phyloP scores from a whole-genome alignment of 2,113 vertebrate species.

The Sterrhoptilus dennistouni region DNA sequence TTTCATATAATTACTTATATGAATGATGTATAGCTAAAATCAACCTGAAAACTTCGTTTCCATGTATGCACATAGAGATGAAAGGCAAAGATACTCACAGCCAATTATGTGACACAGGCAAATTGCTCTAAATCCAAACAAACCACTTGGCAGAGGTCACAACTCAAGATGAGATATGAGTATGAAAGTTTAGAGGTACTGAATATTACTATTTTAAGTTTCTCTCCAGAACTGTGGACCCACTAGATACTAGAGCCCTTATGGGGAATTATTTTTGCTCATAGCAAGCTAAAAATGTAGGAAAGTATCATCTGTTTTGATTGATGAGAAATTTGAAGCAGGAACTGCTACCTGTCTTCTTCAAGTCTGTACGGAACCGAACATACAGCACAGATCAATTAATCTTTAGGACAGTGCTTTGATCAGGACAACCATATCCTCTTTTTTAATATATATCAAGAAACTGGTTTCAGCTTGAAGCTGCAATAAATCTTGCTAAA shows the following conservation, averaged over 20 bases:
- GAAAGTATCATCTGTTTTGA: not conserved
- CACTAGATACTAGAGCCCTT: not conserved
- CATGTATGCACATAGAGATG: not conserved
- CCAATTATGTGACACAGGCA: not conserved
- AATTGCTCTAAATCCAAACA: not conserved
- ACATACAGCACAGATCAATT: not conserved
- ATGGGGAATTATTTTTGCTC: not conserved
- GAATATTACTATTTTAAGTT: not conserved
- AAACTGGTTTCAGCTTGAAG: constrained; percentile 7
- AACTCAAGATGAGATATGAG: not conserved
- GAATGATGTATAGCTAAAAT: not conserved
- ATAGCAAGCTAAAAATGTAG: not conserved
- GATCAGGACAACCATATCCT: not conserved
- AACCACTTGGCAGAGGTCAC: not conserved
- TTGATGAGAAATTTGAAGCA: not conserved
- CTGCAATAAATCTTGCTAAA: constrained; percentile 44
- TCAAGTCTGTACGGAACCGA: not conserved
- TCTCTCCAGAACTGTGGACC: not conserved
- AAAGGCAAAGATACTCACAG: not conserved
- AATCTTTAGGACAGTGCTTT: constrained; percentile 20
- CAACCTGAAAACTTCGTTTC: not conserved
- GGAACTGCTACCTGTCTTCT: not conserved
- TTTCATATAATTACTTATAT: not conserved
- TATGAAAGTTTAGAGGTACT: not conserved
- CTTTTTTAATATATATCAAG: not conserved